Base-by-base conservation (phyloP, 2,888 invertebrate genomes). In the Drosophila melanocephala region DNA sequence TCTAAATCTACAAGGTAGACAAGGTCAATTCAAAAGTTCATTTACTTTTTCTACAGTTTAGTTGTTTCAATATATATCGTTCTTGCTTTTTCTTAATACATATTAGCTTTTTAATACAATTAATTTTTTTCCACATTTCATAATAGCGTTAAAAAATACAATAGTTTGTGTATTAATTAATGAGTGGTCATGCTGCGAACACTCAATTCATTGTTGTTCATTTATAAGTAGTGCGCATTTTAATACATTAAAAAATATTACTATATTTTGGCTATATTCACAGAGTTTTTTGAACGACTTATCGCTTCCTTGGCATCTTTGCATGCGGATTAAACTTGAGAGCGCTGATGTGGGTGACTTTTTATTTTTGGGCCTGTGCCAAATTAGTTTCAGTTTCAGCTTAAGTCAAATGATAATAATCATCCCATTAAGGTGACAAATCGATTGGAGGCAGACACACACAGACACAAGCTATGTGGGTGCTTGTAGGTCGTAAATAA, bases 281-380 rank as follows among this genome's bases (percentile, higher is more conserved):
- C 63, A 26, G 14, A 61, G 22, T 37, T 6, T 28, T 22, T 69
- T 35, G 19, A 16, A 19, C n/a, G 26, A 6, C 14, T 60, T 65
- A 73, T 77, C 81, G n/a, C 16, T 33, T 16, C 32, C 47, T 12
- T 61, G 61, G 53, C 56, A 70, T 73, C 77, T 44, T 50, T 47
- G 62, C 35, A 52, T 30, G 35, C 35, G 55, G 53, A 58, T 76
- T 75, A 61, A 59, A 42, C 32, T 44, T 55, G 51, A 60, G 42
- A 61, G 32, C n/a, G 39, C 10, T 26, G 7, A 30, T 66, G 89
- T 81, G 78, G 87, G 82, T 71, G 84, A 66, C 60, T 30, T 30
- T 82, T 81, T 82, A 22, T 74, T 84, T 84, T 79, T 83, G 85
- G 80, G 80, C n/a, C 55, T 76, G 70, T 74, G 72, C 84, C 84